Percentiles rank a stretch among this genome's conserved stretches.
Conservation (phyloP, 2,888 invertebrate genomes). For the Temnothorax rugatulus region DNA sequence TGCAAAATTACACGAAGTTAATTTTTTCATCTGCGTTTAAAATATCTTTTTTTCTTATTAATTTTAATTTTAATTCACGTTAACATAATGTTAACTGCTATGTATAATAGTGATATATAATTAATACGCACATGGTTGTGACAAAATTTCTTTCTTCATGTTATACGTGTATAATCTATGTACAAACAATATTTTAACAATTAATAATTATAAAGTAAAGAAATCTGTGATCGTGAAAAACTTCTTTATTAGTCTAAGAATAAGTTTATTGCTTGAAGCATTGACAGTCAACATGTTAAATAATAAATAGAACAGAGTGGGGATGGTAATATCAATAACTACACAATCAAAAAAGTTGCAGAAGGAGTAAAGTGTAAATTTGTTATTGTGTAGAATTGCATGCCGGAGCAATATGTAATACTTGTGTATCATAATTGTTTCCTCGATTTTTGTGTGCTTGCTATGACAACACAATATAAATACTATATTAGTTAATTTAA, state of each 20-base stretch:
- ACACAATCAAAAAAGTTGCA: neutral
- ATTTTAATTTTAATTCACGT: no score
- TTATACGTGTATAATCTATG: no score
- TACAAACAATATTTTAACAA: no score
- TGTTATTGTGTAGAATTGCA: conserved; percentile 53
- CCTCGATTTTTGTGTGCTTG: conserved; percentile 33
- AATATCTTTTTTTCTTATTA: no score
- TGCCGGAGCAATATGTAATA: conserved; percentile 26
- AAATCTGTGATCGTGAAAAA: neutral
- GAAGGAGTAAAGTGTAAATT: conserved; percentile 42
- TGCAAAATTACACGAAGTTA: no score
- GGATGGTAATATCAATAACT: neutral
- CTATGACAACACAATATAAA: conserved; percentile 3
- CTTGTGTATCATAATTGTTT: conserved; percentile 34
- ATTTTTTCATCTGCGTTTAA: no score
- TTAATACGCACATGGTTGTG: no score
- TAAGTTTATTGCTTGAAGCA: neutral
- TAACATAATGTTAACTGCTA: no score
- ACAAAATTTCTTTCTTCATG: no score
- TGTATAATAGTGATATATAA: no score
- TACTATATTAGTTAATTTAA: conserved; percentile 26
- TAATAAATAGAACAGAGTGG: neutral
- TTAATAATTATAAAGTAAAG: conserved; percentile 12
- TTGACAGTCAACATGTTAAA: neutral
- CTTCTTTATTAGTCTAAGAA: neutral